These are phyloP conservation scores for Drosophila cardini DNA, from an alignment of 1,140 invertebrate species.

Conservation along the genomic window DNA sequence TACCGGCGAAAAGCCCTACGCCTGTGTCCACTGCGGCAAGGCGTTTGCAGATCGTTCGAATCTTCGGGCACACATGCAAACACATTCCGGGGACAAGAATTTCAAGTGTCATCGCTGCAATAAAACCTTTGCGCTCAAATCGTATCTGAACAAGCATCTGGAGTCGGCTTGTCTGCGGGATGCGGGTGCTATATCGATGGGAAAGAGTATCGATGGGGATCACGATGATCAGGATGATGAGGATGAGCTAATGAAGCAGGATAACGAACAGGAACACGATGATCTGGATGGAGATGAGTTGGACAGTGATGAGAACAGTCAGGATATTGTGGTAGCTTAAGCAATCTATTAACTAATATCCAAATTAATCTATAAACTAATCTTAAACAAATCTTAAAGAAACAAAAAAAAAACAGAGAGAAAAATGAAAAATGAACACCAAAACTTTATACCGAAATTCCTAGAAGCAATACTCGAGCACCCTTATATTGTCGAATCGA, in stretches of 20 bases:
- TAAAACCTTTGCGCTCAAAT: constrained; percentile 98
- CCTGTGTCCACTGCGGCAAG: constrained; percentile 88
- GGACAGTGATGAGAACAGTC: constrained; percentile 83
- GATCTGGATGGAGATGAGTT: constrained; percentile 63
- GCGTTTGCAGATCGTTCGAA: constrained; percentile 91
- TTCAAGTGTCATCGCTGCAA: constrained; percentile 95
- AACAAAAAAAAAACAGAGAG: constrained; percentile 6
- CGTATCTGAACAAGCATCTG: constrained; percentile 98
- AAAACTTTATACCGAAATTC: constrained; percentile 69
- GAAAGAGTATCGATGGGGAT: constrained; percentile 43
- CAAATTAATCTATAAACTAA: constrained; percentile 23
- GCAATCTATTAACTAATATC: constrained; percentile 20
- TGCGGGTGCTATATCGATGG: constrained; percentile 50
- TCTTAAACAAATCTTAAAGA: constrained; percentile 11
- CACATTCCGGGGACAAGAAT: constrained; percentile 95
- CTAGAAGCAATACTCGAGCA: constrained; percentile 80
- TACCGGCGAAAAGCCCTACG: constrained; percentile 89
- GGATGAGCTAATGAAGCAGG: constrained; percentile 30
- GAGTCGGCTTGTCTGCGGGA: constrained; percentile 93
- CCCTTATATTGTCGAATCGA: constrained; percentile 70
- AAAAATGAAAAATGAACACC: background rate
- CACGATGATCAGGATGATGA: constrained; percentile 54
- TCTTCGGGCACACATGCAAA: constrained; percentile 96
- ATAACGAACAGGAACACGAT: constrained; percentile 34
- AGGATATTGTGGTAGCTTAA: constrained; percentile 84